A percentile compares a stretch with the other conserved stretches of the same genome.
Evolutionary conservation across 2,888 invertebrate species (phyloP).

Genomic region (Bimastos eiseni): DNA sequence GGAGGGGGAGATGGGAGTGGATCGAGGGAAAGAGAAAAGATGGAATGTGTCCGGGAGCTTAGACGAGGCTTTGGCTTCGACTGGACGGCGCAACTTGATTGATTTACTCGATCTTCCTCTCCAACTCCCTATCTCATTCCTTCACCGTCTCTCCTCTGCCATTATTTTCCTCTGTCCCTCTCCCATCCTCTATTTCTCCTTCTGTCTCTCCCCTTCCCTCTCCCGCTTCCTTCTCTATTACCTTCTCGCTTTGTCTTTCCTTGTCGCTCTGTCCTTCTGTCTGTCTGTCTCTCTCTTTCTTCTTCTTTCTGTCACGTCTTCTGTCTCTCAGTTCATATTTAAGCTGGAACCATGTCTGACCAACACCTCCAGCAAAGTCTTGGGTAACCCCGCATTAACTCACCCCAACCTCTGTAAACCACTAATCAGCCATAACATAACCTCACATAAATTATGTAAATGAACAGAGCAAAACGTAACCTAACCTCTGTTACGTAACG

Average conservation of each 20-base stretch:
- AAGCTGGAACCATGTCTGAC: neutral
- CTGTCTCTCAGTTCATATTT: slow-evolving; percentile 15
- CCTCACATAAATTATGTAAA: too few species aligned
- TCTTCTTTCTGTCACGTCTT: neutral
- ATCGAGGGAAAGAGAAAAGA: neutral
- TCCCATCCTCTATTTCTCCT: neutral
- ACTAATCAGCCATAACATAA: neutral
- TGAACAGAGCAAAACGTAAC: too few species aligned
- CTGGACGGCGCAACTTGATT: neutral
- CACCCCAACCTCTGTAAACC: neutral
- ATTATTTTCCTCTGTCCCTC: neutral
- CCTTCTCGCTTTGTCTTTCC: neutral
- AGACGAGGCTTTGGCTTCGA: neutral
- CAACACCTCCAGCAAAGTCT: neutral
- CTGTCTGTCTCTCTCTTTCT: neutral
- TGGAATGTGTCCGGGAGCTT: neutral
- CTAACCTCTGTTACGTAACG: too few species aligned
- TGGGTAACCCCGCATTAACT: neutral
- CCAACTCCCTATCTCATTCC: neutral
- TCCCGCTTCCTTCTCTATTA: too few species aligned
- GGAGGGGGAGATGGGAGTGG: neutral
- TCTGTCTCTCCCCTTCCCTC: too few species aligned
- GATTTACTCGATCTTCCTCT: neutral
- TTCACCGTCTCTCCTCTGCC: neutral
- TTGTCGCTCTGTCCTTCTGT: neutral